Base-by-base conservation (phyloP, 2,888 invertebrate genomes). In the Biston betularia region DNA sequence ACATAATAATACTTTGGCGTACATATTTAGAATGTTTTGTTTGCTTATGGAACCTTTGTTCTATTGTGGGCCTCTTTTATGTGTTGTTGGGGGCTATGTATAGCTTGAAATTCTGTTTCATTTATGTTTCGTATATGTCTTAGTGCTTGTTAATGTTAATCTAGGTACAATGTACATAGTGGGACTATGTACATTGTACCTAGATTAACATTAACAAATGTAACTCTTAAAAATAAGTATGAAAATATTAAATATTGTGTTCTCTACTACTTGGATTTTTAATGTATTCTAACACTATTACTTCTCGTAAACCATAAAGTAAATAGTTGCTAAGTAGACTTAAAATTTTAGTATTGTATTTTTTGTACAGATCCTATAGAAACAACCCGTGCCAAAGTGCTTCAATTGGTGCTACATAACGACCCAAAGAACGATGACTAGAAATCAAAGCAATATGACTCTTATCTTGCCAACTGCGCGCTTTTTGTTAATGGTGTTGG, bases 401-500 rank as follows among this genome's bases (percentile, higher is more conserved):
- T 49, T 35, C 42, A 56, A 35, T 53, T 44, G 34, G 44, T 62
- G 54, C 54, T 54, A 57, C 57, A 69, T 54, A 52, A 46, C 15
- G 49, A 68, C 10, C 12, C 15, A 56, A 61, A 58, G 58, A 67
- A 45, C 61, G 55, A 75, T 69, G 68, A 63, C 50, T 67, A 68
- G 63, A 67, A 65, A 63, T 76, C 72, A 65, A 66, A 75, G 65
- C 73, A 83, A 71, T 68, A 80, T 81, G 78, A 76, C 70, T 55
- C 65, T 62, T 62, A 69, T 65, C 62, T 75, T 70, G 72, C 78
- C 72, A 73, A 76, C 72, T 69, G 71, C 75, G 63, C 74, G 75
- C 65, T 80, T 78, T 77, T 78, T 83, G 80, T 79, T 85, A 81
- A 82, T 83, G 72, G 82, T 75, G 73, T 68, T 73, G 63, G 77